A percentile compares a stretch with the other conserved stretches of the same genome.
Conservation (phyloP, 2,797 vertebrate species). For the Dicrostonyx torquatus region DNA sequence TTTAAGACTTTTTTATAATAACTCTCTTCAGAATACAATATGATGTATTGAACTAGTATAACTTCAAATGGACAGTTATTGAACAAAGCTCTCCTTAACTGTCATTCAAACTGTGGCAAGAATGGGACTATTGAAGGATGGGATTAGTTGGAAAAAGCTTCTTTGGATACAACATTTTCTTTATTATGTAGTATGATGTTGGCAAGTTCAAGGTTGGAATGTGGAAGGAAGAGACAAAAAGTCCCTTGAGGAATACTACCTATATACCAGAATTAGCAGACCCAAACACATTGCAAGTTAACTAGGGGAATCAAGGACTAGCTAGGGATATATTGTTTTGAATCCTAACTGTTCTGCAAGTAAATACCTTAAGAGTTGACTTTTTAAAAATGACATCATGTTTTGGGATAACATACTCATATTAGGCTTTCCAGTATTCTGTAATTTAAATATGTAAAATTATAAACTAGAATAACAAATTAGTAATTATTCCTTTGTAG, state of each 20-base stretch:
- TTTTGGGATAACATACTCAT: not conserved
- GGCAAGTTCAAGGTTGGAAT: not conserved
- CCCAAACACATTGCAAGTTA: not conserved
- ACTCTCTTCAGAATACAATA: not conserved
- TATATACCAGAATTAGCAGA: not conserved
- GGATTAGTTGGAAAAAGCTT: not conserved
- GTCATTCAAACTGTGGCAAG: not conserved
- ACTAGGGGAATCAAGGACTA: not conserved
- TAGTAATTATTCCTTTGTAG: not conserved
- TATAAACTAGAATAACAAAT: not conserved
- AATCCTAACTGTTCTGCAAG: not conserved
- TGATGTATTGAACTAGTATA: not conserved
- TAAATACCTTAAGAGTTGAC: not conserved
- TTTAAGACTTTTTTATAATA: not conserved
- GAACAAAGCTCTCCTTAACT: not conserved
- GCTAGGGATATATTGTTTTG: not conserved
- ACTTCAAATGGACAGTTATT: not conserved
- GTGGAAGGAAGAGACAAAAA: not conserved
- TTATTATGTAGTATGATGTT: not conserved
- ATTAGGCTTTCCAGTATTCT: not conserved
- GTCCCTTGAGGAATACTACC: not conserved
- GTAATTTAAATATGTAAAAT: not conserved
- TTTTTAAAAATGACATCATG: not conserved
- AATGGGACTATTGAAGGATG: not conserved
- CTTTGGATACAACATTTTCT: not conserved